These are phyloP conservation scores for Rhaphigaster nebulosa DNA, from an alignment of 2,888 invertebrate species.

Conservation along the genomic window DNA sequence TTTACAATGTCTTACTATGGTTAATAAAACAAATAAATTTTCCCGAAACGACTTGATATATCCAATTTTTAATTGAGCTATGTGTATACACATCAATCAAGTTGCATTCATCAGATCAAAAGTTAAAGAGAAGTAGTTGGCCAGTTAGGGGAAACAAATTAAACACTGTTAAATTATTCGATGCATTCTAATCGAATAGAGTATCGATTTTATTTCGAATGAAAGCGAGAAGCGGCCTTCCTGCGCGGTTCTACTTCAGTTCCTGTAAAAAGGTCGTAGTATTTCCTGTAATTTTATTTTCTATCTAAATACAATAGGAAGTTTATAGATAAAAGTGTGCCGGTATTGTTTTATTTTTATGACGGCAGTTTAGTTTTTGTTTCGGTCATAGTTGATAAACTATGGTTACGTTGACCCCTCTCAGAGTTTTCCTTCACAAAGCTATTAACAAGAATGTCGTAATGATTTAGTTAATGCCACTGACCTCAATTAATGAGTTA, in stretches of 20 bases:
- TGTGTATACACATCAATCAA: not conserved
- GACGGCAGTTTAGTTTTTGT: slow-evolving; percentile 2
- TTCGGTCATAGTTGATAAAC: slow-evolving; percentile 36
- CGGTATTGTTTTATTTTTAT: slow-evolving; percentile 32
- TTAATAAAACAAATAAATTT: no score
- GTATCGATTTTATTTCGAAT: not conserved
- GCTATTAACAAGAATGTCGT: not conserved
- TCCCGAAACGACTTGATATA: not conserved
- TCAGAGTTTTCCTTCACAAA: slow-evolving; percentile 1
- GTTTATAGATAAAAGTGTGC: not conserved
- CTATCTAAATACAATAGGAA: not conserved
- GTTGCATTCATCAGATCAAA: not conserved
- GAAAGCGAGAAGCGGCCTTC: slow-evolving; percentile 38
- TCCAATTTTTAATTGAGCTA: not conserved
- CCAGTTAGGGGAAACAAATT: not conserved
- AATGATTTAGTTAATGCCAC: slow-evolving; percentile 8
- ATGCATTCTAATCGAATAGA: not conserved
- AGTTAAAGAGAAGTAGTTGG: not conserved
- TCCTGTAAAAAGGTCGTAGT: slow-evolving; percentile 32
- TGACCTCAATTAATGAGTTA: slow-evolving; percentile 5
- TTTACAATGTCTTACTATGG: no score
- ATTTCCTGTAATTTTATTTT: slow-evolving; percentile 45
- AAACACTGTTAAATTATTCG: not conserved
- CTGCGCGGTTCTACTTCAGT: slow-evolving; percentile 36
- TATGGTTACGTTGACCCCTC: slow-evolving; percentile 21